phyloP scores from a whole-genome alignment of 2,797 vertebrate genomes.

The Microcaecilia unicolor region DNA sequence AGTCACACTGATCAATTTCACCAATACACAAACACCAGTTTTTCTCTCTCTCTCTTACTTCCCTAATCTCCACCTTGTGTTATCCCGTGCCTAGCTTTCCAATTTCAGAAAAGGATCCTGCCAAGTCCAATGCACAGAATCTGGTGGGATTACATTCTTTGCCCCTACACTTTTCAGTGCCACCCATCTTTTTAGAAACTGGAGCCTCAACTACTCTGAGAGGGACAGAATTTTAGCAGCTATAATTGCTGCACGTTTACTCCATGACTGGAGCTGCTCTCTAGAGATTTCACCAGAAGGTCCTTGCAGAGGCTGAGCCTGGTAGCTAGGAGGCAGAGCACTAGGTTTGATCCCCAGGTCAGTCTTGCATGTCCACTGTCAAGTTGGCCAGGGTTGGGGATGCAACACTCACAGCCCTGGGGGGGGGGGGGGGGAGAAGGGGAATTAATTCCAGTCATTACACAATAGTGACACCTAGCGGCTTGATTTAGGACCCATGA shows the following conservation, averaged over 20 bases:
- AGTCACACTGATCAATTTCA: too few species aligned
- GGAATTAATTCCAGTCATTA: too few species aligned
- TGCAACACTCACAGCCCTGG: too few species aligned
- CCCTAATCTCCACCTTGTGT: constrained; percentile 19
- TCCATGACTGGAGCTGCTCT: constrained; percentile 59
- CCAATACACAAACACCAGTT: neutral
- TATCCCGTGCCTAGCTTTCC: constrained; percentile 2
- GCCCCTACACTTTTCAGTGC: constrained; percentile 41
- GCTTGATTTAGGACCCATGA: too few species aligned
- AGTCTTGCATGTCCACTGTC: too few species aligned
- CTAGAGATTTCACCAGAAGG: constrained; percentile 44
- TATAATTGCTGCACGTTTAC: constrained; percentile 68
- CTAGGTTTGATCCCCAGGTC: too few species aligned
- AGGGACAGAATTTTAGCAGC: constrained; percentile 62
- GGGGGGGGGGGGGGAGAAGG: too few species aligned
- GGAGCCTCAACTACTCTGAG: constrained; percentile 52
- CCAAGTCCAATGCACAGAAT: constrained; percentile 52
- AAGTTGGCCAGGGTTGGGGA: too few species aligned
- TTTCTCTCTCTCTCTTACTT: constrained; percentile 5
- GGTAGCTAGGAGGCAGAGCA: too few species aligned
- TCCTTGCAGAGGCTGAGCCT: constrained; percentile 26
- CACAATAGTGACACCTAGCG: too few species aligned
- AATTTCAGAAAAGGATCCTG: constrained; percentile 50
- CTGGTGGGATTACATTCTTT: constrained; percentile 70
- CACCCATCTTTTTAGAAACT: constrained; percentile 50